phyloP scores from a whole-genome alignment of 2,797 vertebrate genomes.

The Champsocephalus gunnari region DNA sequence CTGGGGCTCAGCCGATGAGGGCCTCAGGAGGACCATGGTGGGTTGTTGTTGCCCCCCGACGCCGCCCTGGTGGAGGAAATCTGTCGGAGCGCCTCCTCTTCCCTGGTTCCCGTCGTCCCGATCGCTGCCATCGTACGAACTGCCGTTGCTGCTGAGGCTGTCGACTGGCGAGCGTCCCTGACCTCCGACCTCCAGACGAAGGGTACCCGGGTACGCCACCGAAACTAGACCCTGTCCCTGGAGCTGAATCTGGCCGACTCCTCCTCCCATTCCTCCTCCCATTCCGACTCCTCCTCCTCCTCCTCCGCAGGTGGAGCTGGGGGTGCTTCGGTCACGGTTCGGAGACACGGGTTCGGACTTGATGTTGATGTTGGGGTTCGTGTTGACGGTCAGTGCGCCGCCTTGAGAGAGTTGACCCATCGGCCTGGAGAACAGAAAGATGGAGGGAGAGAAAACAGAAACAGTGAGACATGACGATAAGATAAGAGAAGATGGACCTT shows the following conservation, averaged over 20 bases:
- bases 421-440: conserved; percentile 81
- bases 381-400: conserved; percentile 92
- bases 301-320: conserved; percentile 76
- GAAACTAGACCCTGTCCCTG: conserved; percentile 73
- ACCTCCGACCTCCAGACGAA: conserved; percentile 81
- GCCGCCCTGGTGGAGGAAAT: conserved; percentile 82
- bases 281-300: not conserved
- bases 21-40: conserved; percentile 89
- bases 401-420: conserved; percentile 90
- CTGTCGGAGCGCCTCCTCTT: conserved; percentile 82
- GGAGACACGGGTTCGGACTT: conserved; percentile 96
- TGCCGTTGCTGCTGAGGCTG: conserved; percentile 95
- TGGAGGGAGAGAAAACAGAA: conserved; percentile 1
- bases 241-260: conserved; percentile 36
- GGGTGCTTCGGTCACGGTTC: conserved; percentile 92
- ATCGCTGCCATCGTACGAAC: conserved; percentile 94
- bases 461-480: not conserved
- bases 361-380: conserved; percentile 94
- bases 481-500: too few relatives aligned
- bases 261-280: conserved; percentile 1
- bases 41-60: conserved; percentile 74
- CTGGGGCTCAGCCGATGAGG: conserved; percentile 82
- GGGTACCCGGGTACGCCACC: conserved; percentile 81
- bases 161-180: conserved; percentile 91
- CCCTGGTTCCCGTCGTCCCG: conserved; percentile 90